phyloP scores from a whole-genome alignment of 2,888 invertebrate species.

The Zhuqinia jingwanae region DNA sequence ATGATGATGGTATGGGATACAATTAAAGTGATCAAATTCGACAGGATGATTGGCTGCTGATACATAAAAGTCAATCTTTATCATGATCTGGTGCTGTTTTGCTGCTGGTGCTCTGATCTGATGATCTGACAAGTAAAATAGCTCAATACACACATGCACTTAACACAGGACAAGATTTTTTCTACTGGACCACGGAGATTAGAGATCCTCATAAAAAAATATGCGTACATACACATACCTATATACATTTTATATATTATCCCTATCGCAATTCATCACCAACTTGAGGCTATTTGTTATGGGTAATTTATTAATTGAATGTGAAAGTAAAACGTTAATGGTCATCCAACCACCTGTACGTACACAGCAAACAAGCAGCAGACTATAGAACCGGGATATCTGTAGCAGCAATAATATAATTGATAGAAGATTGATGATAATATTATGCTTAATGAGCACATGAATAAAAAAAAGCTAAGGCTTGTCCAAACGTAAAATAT shows the following conservation, averaged over 20 bases:
- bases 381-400: slow-evolving; percentile 13
- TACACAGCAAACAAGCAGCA: neutral
- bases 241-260: neutral
- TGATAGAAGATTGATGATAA: slow-evolving; percentile 39
- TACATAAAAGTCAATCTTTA: slow-evolving; percentile 57
- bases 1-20: too few species aligned
- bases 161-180: too few species aligned
- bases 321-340: slow-evolving; percentile 51
- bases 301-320: slow-evolving; percentile 67
- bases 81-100: slow-evolving; percentile 7
- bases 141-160: too few species aligned
- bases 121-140: too few species aligned
- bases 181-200: too few species aligned
- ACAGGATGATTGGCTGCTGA: slow-evolving; percentile 18
- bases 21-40: too few species aligned
- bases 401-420: slow-evolving; percentile 22
- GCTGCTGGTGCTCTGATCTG: too few species aligned
- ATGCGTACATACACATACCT: too few species aligned
- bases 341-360: slow-evolving; percentile 52
- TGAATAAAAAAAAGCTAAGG: too few species aligned
- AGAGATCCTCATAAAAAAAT: too few species aligned
- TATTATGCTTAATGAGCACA: too few species aligned
- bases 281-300: slow-evolving; percentile 64
- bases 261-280: slow-evolving; percentile 28
- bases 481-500: too few species aligned